Conservation (phyloP, 2,888 invertebrate genomes). For the Encarsia formosa region DNA sequence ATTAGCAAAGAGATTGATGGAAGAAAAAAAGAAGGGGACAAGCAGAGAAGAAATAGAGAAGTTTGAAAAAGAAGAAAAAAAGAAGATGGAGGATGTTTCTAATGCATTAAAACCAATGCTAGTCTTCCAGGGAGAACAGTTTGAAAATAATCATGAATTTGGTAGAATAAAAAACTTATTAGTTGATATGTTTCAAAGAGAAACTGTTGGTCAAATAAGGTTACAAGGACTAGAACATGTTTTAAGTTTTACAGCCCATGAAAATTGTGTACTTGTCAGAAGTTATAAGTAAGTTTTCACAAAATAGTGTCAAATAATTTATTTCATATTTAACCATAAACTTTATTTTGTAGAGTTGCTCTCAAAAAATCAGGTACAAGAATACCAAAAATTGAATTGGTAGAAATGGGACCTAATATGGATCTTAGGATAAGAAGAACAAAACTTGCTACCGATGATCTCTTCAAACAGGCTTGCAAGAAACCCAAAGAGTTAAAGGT, state of each 20-base stretch:
- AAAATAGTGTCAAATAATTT: constrained; percentile 1
- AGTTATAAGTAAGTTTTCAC: constrained; percentile 57
- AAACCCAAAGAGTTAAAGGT: constrained; percentile 74
- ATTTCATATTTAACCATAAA: background rate
- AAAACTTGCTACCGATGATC: constrained; percentile 83
- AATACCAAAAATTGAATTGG: constrained; percentile 86
- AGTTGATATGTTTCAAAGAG: constrained; percentile 88
- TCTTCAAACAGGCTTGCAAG: constrained; percentile 77
- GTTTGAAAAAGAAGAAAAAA: too few species aligned
- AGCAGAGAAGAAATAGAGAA: too few species aligned
- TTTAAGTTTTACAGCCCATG: constrained; percentile 80
- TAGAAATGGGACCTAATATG: constrained; percentile 90
- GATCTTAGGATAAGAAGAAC: constrained; percentile 82
- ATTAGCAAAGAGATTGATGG: too few species aligned
- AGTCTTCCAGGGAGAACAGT: constrained; percentile 86
- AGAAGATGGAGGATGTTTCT: constrained; percentile 72
- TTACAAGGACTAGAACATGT: constrained; percentile 93
- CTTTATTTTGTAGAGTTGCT: constrained; percentile 34
- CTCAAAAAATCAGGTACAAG: constrained; percentile 88
- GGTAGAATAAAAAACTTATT: constrained; percentile 83
- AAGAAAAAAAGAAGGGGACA: too few species aligned
- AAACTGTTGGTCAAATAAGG: constrained; percentile 74
- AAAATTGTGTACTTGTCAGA: constrained; percentile 74
- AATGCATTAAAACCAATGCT: constrained; percentile 87
- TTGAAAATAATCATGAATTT: constrained; percentile 78